Conservation (phyloP, 2,888 invertebrate species). For the Microctonus aethiopoides region DNA sequence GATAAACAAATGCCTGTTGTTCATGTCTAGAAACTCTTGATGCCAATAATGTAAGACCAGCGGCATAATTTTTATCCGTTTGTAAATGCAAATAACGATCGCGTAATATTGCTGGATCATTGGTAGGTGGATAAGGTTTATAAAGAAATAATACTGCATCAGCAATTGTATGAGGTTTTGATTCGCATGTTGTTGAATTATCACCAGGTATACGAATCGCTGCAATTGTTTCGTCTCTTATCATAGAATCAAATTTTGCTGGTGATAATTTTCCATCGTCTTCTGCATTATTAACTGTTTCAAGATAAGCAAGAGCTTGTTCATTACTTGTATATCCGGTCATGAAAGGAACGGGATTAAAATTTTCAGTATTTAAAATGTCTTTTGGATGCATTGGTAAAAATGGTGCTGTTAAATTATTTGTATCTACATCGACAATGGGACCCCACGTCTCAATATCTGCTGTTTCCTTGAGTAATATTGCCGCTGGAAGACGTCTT, state of each 20-base stretch:
- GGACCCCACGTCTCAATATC: slow-evolving; percentile 80
- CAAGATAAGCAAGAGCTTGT: slow-evolving; percentile 73
- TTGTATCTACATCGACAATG: slow-evolving; percentile 79
- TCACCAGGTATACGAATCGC: slow-evolving; percentile 50
- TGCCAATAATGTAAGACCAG: slow-evolving; percentile 78
- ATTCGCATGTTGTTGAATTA: slow-evolving; percentile 62
- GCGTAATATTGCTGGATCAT: slow-evolving; percentile 73
- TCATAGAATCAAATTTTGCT: slow-evolving; percentile 73
- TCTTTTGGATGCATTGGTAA: slow-evolving; percentile 76
- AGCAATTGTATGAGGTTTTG: slow-evolving; percentile 64
- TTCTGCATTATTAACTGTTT: slow-evolving; percentile 71
- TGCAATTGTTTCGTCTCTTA: slow-evolving; percentile 69
- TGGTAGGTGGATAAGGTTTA: slow-evolving; percentile 74
- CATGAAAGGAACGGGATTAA: slow-evolving; percentile 77
- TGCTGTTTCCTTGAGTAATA: slow-evolving; percentile 71
- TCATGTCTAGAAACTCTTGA: slow-evolving; percentile 72
- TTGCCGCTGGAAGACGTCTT: slow-evolving; percentile 72
- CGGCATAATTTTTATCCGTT: slow-evolving; percentile 80
- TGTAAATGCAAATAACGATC: slow-evolving; percentile 78
- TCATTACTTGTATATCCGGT: slow-evolving; percentile 88
- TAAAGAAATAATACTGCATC: slow-evolving; percentile 84
- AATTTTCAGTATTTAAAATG: slow-evolving; percentile 73
- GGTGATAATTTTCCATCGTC: slow-evolving; percentile 73
- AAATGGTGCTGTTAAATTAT: slow-evolving; percentile 74
- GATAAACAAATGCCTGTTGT: slow-evolving; percentile 74